Percentiles rank a stretch among this genome's conserved stretches.
These are phyloP conservation scores for Ferdinandea cuprea DNA, from an alignment of 2,888 invertebrate species.

Conservation along the genomic window DNA sequence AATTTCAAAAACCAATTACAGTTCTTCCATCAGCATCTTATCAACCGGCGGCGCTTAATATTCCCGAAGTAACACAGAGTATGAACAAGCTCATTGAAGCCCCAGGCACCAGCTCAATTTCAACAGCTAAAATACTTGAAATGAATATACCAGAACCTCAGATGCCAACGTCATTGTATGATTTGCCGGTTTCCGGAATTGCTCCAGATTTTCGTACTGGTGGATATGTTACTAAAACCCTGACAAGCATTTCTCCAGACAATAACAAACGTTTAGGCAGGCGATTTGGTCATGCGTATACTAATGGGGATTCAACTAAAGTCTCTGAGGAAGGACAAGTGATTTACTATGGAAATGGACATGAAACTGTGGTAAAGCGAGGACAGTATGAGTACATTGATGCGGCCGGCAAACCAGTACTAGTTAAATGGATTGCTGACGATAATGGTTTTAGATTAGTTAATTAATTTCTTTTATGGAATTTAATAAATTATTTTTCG, in stretches of 20 bases:
- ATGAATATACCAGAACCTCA: constrained; percentile 43
- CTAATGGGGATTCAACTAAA: constrained; percentile 46
- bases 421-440: constrained; percentile 62
- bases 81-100: constrained; percentile 27
- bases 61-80: not conserved
- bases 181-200: constrained; percentile 52
- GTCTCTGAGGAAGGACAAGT: constrained; percentile 48
- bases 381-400: constrained; percentile 58
- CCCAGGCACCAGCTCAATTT: not conserved
- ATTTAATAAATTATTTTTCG: constrained; percentile 8
- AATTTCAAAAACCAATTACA: constrained; percentile 44
- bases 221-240: constrained; percentile 47
- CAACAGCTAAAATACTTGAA: constrained; percentile 8
- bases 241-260: not conserved
- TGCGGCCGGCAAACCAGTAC: constrained; percentile 30
- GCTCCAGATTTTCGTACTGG: constrained; percentile 53
- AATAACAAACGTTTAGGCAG: not conserved
- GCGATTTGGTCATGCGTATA: constrained; percentile 45
- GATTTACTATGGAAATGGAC: constrained; percentile 23
- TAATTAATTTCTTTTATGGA: constrained; percentile 12
- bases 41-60: not conserved
- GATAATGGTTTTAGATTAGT: constrained; percentile 45
- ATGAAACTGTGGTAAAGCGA: constrained; percentile 47
- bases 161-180: constrained; percentile 38
- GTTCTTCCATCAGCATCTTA: constrained; percentile 36